A percentile compares a stretch with the other conserved stretches of the same genome.
Evolutionary conservation across 1,140 invertebrate species (phyloP).

Genomic region (Ectropis grisescens): DNA sequence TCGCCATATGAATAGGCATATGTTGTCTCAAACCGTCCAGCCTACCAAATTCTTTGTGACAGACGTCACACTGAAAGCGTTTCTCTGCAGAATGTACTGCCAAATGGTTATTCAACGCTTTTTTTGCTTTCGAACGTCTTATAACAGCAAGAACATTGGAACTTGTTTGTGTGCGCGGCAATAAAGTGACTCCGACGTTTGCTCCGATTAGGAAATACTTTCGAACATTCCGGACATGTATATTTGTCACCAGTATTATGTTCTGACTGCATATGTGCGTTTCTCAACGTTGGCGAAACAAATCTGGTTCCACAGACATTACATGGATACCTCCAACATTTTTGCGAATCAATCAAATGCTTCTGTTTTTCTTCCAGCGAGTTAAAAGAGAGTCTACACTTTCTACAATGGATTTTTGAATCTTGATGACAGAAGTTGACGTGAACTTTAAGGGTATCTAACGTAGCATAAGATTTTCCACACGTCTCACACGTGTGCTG

Average conservation of each 20-base stretch:
- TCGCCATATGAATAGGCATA: slow-evolving; percentile 67
- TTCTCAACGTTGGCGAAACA: slow-evolving; percentile 15
- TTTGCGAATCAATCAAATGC: slow-evolving; percentile 13
- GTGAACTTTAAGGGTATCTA: slow-evolving; percentile 16
- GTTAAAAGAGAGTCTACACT: slow-evolving; percentile 20
- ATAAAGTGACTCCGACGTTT: slow-evolving; percentile 16
- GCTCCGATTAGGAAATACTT: slow-evolving; percentile 11
- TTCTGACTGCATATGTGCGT: slow-evolving; percentile 14
- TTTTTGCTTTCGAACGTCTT: slow-evolving; percentile 15
- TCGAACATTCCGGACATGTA: slow-evolving; percentile 15
- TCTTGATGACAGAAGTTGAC: slow-evolving; percentile 20
- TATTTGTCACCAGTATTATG: slow-evolving; percentile 18
- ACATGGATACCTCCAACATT: slow-evolving; percentile 20
- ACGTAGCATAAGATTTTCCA: slow-evolving; percentile 26
- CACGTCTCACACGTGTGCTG: slow-evolving; percentile 30
- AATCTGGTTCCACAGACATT: slow-evolving; percentile 22
- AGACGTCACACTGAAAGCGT: slow-evolving; percentile 57
- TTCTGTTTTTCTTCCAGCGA: slow-evolving; percentile 16
- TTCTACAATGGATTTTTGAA: slow-evolving; percentile 18
- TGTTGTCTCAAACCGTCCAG: slow-evolving; percentile 27
- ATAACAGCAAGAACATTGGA: slow-evolving; percentile 14
- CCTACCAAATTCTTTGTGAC: slow-evolving; percentile 31
- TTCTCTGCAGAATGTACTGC: slow-evolving; percentile 59
- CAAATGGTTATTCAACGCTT: slow-evolving; percentile 31
- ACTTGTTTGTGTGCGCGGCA: slow-evolving; percentile 16